Evolutionary conservation across 1,140 invertebrate species (phyloP), one percentile per base, ranked within the genome.

Genomic region (Trinorchestia longiramus): DNA sequence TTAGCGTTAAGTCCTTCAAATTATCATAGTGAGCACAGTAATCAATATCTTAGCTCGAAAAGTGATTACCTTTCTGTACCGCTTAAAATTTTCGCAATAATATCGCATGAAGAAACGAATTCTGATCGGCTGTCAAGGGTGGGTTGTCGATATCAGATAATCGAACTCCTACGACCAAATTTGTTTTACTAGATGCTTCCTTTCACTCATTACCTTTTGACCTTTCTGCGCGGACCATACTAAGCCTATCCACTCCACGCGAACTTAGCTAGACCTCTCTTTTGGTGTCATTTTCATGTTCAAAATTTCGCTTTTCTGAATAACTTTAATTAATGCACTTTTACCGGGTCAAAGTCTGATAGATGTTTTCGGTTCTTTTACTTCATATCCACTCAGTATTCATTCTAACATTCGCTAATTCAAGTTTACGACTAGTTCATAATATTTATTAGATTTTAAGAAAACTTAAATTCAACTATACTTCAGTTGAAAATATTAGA

Each of bases 161-260:
- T 41, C 87, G 41, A 90, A 90, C 88, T 36, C 88, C 88, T 90
- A 90, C 88, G 88, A 36, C 88, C 43, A 77, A 90, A 90, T 90
- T 43, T 90, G 88, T 90, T 90, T 90, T 43, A 43, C 6, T 90
- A 36, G 41, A 11, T 42, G 88, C 88, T 43, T 90, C 88, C 88
- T 90, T 90, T 90, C 88, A 90, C 88, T 90, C 88, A 8, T 42
- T 90, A 41, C 88, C 88, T 42, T 4, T 11, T 90, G 88, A 90
- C 88, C 88, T 90, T 90, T 90, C 4, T 42, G 88, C 88, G 15
- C 62, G 62, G 62, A n/a, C 41, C 88, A 36, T 43, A 36, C 6
- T 90, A 42, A 90, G 88, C 88, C 88, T 90, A 90, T 90, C n/a
- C 8, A 15, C 87, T 87, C 41, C 8, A 87, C 8, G 87, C 4